These are phyloP conservation scores for Agapornis roseicollis DNA, from an alignment of 2,113 vertebrate genomes.

Conservation along the genomic window DNA sequence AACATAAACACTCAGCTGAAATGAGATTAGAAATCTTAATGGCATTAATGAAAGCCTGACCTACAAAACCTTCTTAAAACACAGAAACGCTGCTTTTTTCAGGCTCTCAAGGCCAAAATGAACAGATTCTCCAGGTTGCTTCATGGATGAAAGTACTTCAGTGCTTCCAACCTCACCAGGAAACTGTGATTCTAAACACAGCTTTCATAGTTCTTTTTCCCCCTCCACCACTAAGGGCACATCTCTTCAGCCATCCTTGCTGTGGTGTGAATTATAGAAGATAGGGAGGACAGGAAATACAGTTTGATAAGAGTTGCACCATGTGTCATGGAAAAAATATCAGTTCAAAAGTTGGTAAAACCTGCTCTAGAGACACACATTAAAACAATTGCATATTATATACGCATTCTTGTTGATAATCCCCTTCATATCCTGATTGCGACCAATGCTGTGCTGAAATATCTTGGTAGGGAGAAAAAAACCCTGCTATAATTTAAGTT, in stretches of 20 bases:
- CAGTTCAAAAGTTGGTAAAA: neutral
- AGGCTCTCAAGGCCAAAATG: neutral
- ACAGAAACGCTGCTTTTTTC: neutral
- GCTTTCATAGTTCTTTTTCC: neutral
- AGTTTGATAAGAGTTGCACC: neutral
- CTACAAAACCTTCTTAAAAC: neutral
- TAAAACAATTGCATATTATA: neutral
- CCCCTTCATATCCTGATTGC: neutral
- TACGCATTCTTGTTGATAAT: neutral
- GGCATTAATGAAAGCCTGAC: slow-evolving; percentile 17
- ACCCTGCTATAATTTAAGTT: neutral
- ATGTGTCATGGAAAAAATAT: neutral
- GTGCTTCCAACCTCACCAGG: neutral
- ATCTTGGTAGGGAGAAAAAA: neutral
- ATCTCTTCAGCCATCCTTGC: neutral
- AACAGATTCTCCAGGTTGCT: neutral
- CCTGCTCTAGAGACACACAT: neutral
- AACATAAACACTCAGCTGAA: slow-evolving; percentile 7
- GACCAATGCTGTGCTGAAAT: neutral
- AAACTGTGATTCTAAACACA: neutral
- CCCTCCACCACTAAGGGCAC: neutral
- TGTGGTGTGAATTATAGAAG: neutral
- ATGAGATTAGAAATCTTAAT: slow-evolving; percentile 33
- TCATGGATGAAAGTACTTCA: neutral
- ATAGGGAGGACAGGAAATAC: neutral